phyloP scores from a whole-genome alignment of 2,797 vertebrate genomes.

The Crypturellus tataupa region DNA sequence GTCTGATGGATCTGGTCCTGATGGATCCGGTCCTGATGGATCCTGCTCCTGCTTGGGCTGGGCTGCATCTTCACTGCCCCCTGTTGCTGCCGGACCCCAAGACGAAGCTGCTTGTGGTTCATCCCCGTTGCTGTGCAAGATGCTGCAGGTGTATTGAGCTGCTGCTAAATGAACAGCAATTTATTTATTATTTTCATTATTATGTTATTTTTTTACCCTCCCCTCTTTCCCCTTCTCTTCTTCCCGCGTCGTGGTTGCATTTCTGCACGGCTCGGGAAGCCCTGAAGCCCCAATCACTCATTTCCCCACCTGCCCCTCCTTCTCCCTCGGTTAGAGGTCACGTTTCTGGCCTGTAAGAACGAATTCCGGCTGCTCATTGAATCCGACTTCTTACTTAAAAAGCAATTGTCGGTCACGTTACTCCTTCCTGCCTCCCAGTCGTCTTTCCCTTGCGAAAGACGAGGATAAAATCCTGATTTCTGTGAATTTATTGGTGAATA shows the following conservation, averaged over 20 bases:
- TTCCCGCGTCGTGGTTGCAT: neutral
- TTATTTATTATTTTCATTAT: neutral
- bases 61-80: neutral
- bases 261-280: neutral
- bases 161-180: neutral
- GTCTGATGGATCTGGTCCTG: neutral
- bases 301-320: constrained; percentile 34
- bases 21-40: too few relatives aligned
- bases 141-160: neutral
- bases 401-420: neutral
- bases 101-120: neutral
- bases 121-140: neutral
- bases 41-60: neutral
- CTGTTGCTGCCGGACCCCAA: neutral
- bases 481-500: neutral
- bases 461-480: neutral
- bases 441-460: neutral
- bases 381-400: neutral
- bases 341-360: constrained; percentile 8
- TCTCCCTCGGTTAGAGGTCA: neutral
- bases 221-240: neutral
- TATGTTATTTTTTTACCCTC: too few relatives aligned
- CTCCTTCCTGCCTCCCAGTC: neutral
- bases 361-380: neutral
- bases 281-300: constrained; percentile 21